Base-by-base conservation (phyloP, 1,140 invertebrate genomes). In the Bombus pyrosoma region DNA sequence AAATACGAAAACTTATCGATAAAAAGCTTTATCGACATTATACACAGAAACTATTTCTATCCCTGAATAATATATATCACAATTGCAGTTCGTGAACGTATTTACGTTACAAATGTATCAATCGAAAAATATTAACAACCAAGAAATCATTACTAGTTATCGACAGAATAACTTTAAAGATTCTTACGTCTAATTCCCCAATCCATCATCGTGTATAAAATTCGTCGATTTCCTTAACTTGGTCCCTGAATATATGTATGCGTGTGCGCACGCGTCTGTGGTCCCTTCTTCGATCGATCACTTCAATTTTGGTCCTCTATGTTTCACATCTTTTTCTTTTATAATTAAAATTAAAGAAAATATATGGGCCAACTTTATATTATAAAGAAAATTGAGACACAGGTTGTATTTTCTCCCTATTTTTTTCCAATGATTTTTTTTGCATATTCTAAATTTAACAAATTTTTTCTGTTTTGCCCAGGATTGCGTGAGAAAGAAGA, bases 111-210 rank as follows among this genome's bases (percentile, higher is more conserved):
- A 62, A 62, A 64, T 6, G 32, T 6, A 22, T n/a, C 8, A 73
- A 47, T 34, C 15, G 10, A 74, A 74, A 25, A 22, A 32, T 53
- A 6, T 43, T 71, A 22, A 43, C 32, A n/a, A 43, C 32, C 2
- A 25, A 68, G 39, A 3, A 32, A 71, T 41, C 59, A 57, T 71
- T 5, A 53, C 68, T 3, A 72, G 18, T 43, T 28, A 32, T 22
- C 43, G 41, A 47, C 6, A 81, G 0, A 73, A 43, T 82, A 80
- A 81, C 1, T 32, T 32, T 10, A 78, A 95, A 96, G 1, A 53
- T 77, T 43, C 97, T 96, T 96, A 97, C 97, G 97, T 96, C 97
- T 96, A 93, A 97, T 97, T 94, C 97, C 97, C 97, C 97, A 97
- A 96, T 97, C 97, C 97, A 97, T 97, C 96, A 97, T 97, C 82